A percentile compares a stretch with the other conserved stretches of the same genome.
phyloP scores from a whole-genome alignment of 2,888 invertebrate species.

The Drosophila atripex region DNA sequence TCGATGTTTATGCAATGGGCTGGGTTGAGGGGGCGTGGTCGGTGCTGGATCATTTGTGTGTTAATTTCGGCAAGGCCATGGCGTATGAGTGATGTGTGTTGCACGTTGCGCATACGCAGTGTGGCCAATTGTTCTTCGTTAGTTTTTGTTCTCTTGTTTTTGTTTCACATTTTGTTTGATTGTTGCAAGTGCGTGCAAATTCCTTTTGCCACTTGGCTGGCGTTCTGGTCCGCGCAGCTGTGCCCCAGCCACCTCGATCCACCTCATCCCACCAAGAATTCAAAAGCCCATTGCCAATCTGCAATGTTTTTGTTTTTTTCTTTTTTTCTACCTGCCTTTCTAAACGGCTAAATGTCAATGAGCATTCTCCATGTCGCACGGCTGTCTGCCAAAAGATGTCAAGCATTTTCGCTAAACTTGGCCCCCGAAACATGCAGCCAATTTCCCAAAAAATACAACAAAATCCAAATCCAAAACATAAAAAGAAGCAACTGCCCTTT shows the following conservation, averaged over 20 bases:
- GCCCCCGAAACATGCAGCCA: conserved; percentile 24
- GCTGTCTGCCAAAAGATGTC: conserved; percentile 36
- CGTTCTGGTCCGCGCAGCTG: conserved; percentile 58
- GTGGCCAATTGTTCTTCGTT: conserved; percentile 12
- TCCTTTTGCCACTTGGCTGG: conserved; percentile 69
- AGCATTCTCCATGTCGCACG: conserved; percentile 46
- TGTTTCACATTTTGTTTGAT: conserved; percentile 1
- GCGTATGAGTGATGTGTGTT: conserved; percentile 56
- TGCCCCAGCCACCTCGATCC: conserved; percentile 1
- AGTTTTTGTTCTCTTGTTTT: conserved; percentile 8
- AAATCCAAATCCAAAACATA: conserved; percentile 16
- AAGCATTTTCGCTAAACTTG: conserved; percentile 44
- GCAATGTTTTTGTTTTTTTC: neutral
- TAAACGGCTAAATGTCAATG: conserved; percentile 69
- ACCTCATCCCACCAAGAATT: conserved; percentile 29
- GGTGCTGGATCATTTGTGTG: conserved; percentile 51
- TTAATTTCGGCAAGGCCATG: conserved; percentile 59
- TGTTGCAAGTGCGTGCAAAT: conserved; percentile 45
- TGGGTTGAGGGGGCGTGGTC: conserved; percentile 30
- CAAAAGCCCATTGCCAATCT: conserved; percentile 10
- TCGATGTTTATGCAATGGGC: conserved; percentile 28
- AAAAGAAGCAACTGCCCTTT: conserved; percentile 64
- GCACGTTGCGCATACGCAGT: conserved; percentile 58
- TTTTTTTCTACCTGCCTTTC: conserved; percentile 54
- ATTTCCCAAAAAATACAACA: conserved; percentile 13